Evolutionary conservation across 1,140 invertebrate genomes (phyloP).

Genomic region (Hyposmocoma kahamanoa): DNA sequence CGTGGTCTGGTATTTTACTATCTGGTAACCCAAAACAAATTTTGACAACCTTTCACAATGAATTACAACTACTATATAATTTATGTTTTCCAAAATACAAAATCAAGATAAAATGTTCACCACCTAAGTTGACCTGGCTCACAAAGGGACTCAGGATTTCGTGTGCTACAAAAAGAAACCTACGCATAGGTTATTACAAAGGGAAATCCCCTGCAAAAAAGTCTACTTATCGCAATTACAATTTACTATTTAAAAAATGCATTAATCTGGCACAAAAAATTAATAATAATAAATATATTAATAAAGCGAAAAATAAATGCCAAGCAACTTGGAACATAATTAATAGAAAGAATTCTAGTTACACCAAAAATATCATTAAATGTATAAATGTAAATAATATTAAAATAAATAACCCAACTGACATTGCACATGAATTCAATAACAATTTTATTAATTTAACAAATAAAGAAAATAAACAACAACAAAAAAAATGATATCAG

Average conservation of each 20-base stretch:
- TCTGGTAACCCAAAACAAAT: neutral
- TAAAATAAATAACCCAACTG: neutral
- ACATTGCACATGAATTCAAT: slow-evolving; percentile 5
- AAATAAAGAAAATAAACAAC: neutral
- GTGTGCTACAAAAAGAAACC: neutral
- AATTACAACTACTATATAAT: neutral
- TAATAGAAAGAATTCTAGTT: neutral
- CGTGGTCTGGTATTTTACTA: neutral
- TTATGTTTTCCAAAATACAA: neutral
- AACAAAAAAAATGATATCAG: neutral
- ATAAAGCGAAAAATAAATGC: neutral
- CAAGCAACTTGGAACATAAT: slow-evolving; percentile 5
- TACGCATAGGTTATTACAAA: slow-evolving; percentile 1
- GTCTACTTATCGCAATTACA: neutral
- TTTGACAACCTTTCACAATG: neutral
- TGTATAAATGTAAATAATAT: neutral
- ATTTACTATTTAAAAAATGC: neutral
- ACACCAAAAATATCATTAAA: neutral
- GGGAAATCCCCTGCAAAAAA: neutral
- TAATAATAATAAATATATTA: neutral
- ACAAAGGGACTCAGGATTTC: slow-evolving; percentile 2
- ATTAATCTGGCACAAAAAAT: slow-evolving; percentile 2
- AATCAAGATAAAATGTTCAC: neutral
- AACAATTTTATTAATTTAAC: slow-evolving; percentile 4
- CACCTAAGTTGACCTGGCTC: neutral